phyloP scores from a whole-genome alignment of 2,888 invertebrate species.

The Gymnocheta viridis region DNA sequence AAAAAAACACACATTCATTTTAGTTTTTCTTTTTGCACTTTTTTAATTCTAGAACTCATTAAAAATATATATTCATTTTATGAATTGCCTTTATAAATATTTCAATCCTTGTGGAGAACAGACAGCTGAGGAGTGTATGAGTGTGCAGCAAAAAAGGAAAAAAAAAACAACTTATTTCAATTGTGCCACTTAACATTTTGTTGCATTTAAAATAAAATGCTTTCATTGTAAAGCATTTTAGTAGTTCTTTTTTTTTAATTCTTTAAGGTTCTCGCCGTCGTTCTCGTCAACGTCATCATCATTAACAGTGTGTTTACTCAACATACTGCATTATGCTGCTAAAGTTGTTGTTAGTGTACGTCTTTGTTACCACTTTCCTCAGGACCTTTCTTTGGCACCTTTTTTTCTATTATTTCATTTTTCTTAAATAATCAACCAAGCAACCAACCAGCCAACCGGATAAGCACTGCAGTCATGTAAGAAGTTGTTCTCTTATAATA shows the following conservation, averaged over 20 bases:
- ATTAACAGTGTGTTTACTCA: conserved; percentile 65
- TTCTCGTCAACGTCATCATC: conserved; percentile 45
- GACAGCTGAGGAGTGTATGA: conserved; percentile 8
- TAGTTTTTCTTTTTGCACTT: neutral
- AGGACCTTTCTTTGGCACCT: conserved; percentile 49
- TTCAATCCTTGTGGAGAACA: conserved; percentile 1
- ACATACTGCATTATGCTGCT: conserved; percentile 65
- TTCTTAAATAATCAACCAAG: conserved; percentile 71
- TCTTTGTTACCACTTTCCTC: conserved; percentile 54
- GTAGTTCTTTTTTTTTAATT: conserved; percentile 19
- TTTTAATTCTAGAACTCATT: conserved; percentile 52
- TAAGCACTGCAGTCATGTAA: conserved; percentile 65
- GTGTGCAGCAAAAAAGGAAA: conserved; percentile 17
- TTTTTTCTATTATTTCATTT: neutral
- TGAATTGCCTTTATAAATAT: conserved; percentile 53
- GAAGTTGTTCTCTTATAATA: conserved; percentile 62
- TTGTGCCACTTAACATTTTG: conserved; percentile 70
- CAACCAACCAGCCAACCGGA: conserved; percentile 69
- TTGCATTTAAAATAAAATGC: conserved; percentile 68
- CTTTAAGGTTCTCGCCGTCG: neutral
- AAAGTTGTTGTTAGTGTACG: neutral
- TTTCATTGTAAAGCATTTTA: conserved; percentile 56
- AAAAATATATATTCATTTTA: conserved; percentile 35
- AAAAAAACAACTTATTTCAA: conserved; percentile 64
- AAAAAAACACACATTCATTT: neutral